Conservation (phyloP, 2,113 vertebrate genomes). For the Siphamia tubifer region DNA sequence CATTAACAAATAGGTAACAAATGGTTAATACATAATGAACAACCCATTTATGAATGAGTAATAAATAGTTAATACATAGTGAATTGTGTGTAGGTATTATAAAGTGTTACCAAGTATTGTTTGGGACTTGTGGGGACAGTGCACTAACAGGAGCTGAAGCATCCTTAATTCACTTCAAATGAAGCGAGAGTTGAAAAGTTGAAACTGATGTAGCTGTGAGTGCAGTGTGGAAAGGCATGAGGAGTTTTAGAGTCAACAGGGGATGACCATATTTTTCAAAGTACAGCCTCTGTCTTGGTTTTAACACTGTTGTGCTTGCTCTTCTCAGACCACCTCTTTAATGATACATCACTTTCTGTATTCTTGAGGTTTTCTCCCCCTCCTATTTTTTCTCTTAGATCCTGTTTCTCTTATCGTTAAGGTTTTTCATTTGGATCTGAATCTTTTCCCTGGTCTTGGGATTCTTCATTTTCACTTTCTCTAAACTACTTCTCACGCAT, state of each 20-base stretch:
- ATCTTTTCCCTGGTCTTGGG: not conserved
- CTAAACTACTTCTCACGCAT: too few relatives aligned
- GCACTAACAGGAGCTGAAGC: slow-evolving; percentile 31
- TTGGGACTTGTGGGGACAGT: not conserved
- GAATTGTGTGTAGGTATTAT: too few relatives aligned
- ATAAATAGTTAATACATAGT: too few relatives aligned
- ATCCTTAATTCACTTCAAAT: slow-evolving; percentile 43
- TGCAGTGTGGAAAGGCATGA: not conserved
- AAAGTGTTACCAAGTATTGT: too few relatives aligned
- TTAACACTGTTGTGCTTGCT: not conserved
- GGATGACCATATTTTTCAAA: slow-evolving; percentile 23
- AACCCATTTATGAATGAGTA: too few relatives aligned
- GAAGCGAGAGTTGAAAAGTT: slow-evolving; percentile 45
- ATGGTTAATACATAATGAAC: too few relatives aligned
- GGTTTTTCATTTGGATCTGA: not conserved
- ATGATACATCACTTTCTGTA: slow-evolving; percentile 15
- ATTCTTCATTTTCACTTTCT: not conserved
- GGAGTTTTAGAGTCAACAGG: slow-evolving; percentile 12
- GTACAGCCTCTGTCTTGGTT: slow-evolving; percentile 8
- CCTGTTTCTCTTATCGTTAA: not conserved
- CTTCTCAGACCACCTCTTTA: slow-evolving; percentile 3
- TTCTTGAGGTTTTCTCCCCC: not conserved
- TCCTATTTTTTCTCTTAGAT: not conserved
- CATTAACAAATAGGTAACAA: too few relatives aligned
- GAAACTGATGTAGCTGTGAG: slow-evolving; percentile 32